These are phyloP conservation scores for Eupristina koningsbergeri DNA, from an alignment of 1,140 invertebrate species.

Conservation along the genomic window DNA sequence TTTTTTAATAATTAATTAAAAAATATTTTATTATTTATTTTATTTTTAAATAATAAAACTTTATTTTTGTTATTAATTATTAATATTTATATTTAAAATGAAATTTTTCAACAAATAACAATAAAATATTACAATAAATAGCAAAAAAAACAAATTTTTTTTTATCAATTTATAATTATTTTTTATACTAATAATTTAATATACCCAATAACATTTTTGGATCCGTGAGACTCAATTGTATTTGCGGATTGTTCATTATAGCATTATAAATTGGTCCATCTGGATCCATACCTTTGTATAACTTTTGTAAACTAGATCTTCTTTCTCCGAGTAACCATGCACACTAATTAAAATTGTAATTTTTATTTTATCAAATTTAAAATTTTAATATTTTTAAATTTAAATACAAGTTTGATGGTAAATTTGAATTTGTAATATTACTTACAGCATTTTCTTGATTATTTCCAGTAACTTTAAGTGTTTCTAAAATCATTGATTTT, in stretches of 20 bases:
- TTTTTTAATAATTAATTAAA: background rate
- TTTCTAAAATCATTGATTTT: slow-evolving; percentile 75
- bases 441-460: slow-evolving; percentile 76
- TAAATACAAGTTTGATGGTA: background rate
- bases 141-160: too few species aligned
- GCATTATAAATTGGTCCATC: slow-evolving; percentile 78
- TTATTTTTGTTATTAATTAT: background rate
- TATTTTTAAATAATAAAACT: background rate
- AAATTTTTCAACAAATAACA: too few species aligned
- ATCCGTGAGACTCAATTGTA: slow-evolving; percentile 79
- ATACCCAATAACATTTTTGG: slow-evolving; percentile 76
- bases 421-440: slow-evolving; percentile 19
- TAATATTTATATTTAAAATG: too few species aligned
- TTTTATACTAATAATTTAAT: background rate
- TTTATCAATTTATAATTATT: background rate
- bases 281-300: slow-evolving; percentile 76
- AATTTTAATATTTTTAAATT: background rate
- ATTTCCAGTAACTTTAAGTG: slow-evolving; percentile 76
- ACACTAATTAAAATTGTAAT: slow-evolving; percentile 67
- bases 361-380: slow-evolving; percentile 34
- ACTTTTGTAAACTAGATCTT: slow-evolving; percentile 71
- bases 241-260: slow-evolving; percentile 78
- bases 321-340: slow-evolving; percentile 77
- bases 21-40: too few species aligned
- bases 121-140: too few species aligned